Percentiles rank a stretch among this genome's conserved stretches.
These are phyloP conservation scores for Dioctria linearis DNA, from an alignment of 2,888 invertebrate species.

Conservation along the genomic window DNA sequence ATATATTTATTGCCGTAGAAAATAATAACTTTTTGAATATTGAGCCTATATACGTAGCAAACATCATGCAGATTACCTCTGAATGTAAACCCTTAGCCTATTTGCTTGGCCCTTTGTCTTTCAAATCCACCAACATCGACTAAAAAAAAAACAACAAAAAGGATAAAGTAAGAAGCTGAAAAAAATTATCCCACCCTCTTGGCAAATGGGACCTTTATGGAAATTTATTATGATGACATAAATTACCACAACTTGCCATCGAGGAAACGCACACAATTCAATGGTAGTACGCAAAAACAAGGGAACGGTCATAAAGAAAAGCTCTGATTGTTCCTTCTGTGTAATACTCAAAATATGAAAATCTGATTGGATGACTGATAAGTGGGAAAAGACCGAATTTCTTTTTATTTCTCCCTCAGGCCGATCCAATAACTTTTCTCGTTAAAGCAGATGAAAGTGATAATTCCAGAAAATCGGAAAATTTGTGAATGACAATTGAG, in stretches of 20 bases:
- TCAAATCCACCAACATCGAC: conserved; percentile 1
- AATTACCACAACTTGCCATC: conserved; percentile 37
- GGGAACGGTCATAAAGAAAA: neutral
- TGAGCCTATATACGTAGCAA: conserved; percentile 30
- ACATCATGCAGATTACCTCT: conserved; percentile 31
- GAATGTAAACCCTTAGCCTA: neutral
- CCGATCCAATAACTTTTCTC: conserved; percentile 1
- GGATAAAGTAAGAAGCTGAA: neutral
- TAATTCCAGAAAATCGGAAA: neutral
- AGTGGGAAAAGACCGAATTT: conserved; percentile 10
- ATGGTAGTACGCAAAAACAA: neutral
- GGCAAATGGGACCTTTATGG: conserved; percentile 40
- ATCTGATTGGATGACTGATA: conserved; percentile 24
- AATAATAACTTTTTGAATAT: conserved; percentile 24
- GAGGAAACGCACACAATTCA: neutral
- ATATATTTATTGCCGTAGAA: conserved; percentile 25
- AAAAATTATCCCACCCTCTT: conserved; percentile 8
- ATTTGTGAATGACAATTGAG: neutral
- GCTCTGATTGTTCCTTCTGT: neutral
- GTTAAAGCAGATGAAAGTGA: neutral
- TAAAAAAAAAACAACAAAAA: conserved; percentile 11
- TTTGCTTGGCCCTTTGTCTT: neutral
- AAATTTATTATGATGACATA: conserved; percentile 50
- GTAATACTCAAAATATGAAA: conserved; percentile 35
- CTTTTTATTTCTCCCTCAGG: neutral